Evolutionary conservation across 1,140 invertebrate genomes (phyloP), one percentile per base, ranked within the genome.

Genomic region (Drosophila leontia): DNA sequence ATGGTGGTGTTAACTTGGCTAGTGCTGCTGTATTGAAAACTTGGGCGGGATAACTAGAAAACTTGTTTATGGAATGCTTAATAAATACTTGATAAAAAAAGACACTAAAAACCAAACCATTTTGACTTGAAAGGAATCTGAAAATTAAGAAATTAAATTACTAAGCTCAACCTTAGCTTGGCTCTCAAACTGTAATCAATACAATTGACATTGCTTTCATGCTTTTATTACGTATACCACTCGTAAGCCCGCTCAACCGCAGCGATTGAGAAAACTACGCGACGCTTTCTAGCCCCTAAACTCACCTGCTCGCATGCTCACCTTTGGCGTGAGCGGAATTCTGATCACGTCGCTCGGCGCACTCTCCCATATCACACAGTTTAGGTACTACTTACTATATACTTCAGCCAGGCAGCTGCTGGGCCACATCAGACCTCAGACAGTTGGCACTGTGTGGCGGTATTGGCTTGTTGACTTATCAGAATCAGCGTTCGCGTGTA

Each of bases 381-480:
- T 56, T 39, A 56, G 53, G 53, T 56, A 56, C 53, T 11, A 7
- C 13, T 7, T 39, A 2, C 53, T 56, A 56, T 56, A 56, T 56
- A 56, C 53, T 56, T 56, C 51, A 83, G 80, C 0, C 50, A 51
- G 50, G 50, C 50, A 51, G 47, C 76, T 70, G 82, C 59, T 61
- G 61, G 67, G 78, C 80, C 67, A 82, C 81, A 75, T 65, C 64
- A 72, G 35, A 71, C 32, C 7, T 70, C 57, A 76, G 74, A 69
- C 84, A 88, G 80, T 87, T 75, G 76, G 74, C 69, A 59, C 55
- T 81, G 68, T 78, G 75, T 62, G 45, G 64, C 74, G 65, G 26
- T 70, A 82, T 86, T 85, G 75, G 65, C 65, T 81, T 83, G 84
- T 87, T 77, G 71, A 83, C 76, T 77, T 79, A 83, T 78, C 78